Percentiles rank a stretch among this genome's conserved stretches.
Evolutionary conservation across 92 coral and sea anemone species (phyloP).

Genomic region (Ricordea florida): DNA sequence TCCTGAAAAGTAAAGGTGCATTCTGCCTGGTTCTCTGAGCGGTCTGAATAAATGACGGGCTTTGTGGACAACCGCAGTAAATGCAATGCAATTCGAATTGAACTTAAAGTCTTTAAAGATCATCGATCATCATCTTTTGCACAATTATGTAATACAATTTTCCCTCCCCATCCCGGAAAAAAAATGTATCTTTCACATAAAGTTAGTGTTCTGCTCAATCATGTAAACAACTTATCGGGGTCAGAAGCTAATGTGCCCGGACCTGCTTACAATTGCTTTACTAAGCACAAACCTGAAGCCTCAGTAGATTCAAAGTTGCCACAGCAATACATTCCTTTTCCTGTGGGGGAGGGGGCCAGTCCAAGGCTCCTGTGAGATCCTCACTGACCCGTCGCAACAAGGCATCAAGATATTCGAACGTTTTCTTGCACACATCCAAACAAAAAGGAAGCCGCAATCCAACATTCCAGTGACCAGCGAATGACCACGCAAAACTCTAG

Average conservation of each 20-base stretch:
- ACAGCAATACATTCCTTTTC: conserved; percentile 99
- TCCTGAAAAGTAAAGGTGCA: too few species aligned
- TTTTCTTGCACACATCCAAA: conserved; percentile 92
- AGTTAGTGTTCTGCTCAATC: too few species aligned
- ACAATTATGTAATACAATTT: too few species aligned
- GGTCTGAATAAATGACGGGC: too few species aligned
- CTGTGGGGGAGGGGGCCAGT: conserved; percentile 99
- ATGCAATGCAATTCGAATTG: too few species aligned
- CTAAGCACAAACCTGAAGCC: conserved; percentile 84
- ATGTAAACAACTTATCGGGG: neutral
- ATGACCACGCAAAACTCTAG: conserved; percentile 98
- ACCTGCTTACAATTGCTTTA: too few species aligned
- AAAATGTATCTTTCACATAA: neutral
- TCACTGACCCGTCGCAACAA: conserved; percentile 94
- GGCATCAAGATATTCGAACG: conserved; percentile 93
- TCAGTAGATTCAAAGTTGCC: conserved; percentile 84
- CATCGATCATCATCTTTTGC: too few species aligned
- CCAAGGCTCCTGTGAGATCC: conserved; percentile 94
- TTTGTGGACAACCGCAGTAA: too few species aligned
- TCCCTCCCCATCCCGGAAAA: too few species aligned
- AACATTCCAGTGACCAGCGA: conserved; percentile 83
- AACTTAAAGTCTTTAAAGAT: too few species aligned
- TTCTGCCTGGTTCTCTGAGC: too few species aligned
- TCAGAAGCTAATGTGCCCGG: too few species aligned
- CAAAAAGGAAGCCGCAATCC: conserved; percentile 87